These are phyloP conservation scores for Conus ventricosus DNA, from an alignment of 1,140 invertebrate species.

Conservation along the genomic window DNA sequence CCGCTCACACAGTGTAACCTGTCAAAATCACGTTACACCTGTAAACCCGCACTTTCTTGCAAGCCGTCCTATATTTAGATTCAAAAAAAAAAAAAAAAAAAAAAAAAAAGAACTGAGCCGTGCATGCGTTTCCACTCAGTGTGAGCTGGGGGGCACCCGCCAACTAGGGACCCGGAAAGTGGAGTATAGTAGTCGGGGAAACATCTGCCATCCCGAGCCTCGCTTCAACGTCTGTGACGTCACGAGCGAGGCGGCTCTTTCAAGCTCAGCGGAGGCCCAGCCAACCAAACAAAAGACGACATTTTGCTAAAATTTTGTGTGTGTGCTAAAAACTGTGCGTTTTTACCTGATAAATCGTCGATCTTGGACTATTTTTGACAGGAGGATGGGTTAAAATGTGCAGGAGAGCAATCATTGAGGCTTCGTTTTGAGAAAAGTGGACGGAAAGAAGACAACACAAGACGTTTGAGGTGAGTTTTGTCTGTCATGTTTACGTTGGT, in stretches of 20 bases:
- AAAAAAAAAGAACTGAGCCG: too few species aligned
- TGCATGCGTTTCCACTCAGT: too few species aligned
- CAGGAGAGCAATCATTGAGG: background rate
- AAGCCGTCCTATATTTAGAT: too few species aligned
- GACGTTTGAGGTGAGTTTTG: background rate
- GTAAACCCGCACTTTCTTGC: too few species aligned
- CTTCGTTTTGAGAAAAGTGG: background rate
- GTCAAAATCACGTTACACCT: too few species aligned
- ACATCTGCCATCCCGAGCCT: constrained; percentile 1
- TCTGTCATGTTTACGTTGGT: background rate
- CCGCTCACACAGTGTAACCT: too few species aligned
- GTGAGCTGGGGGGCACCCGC: too few species aligned
- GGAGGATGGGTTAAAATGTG: background rate
- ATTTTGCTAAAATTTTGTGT: background rate
- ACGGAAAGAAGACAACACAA: background rate
- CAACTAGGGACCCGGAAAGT: background rate
- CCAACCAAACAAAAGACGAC: constrained; percentile 6
- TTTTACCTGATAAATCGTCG: background rate
- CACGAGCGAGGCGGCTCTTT: background rate
- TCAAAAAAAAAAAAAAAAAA: too few species aligned
- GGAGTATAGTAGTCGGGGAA: background rate
- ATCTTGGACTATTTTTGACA: background rate
- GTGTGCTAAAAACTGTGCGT: background rate
- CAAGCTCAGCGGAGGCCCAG: background rate
- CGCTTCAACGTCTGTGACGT: background rate